Evolutionary conservation across 1,140 invertebrate genomes (phyloP).

Genomic region (Antheraea mylitta): DNA sequence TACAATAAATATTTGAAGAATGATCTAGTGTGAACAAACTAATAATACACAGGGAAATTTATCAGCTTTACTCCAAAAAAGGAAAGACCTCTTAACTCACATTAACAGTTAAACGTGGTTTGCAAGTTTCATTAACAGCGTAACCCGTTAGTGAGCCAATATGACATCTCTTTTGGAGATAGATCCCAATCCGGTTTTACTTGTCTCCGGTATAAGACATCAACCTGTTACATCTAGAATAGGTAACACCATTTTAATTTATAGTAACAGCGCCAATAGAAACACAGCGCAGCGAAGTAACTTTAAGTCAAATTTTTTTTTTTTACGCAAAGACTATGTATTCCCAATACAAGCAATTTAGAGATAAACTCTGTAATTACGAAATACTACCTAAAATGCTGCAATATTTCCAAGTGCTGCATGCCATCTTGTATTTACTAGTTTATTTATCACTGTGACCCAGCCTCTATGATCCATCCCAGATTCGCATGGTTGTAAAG

Average conservation of each 20-base stretch:
- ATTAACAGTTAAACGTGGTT: not conserved
- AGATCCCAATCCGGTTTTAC: not conserved
- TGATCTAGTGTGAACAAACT: not conserved
- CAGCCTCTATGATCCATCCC: too few relatives aligned
- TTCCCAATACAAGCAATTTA: not conserved
- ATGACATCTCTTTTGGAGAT: not conserved
- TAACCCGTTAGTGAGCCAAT: not conserved
- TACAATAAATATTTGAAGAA: not conserved
- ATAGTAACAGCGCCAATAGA: not conserved
- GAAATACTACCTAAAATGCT: too few relatives aligned
- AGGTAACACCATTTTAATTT: not conserved
- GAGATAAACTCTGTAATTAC: too few relatives aligned
- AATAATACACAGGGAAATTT: not conserved
- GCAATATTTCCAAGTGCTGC: too few relatives aligned
- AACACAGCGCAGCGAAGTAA: too few relatives aligned
- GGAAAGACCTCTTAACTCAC: not conserved
- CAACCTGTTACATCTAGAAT: not conserved
- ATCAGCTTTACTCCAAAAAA: not conserved
- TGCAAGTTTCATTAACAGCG: not conserved
- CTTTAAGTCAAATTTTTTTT: too few relatives aligned
- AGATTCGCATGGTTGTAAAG: too few relatives aligned
- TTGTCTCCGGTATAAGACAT: not conserved
- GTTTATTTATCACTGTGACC: too few relatives aligned
- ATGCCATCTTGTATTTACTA: too few relatives aligned
- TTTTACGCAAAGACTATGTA: not conserved